phyloP scores from a whole-genome alignment of 2,888 invertebrate genomes.

The Baccha elongata region DNA sequence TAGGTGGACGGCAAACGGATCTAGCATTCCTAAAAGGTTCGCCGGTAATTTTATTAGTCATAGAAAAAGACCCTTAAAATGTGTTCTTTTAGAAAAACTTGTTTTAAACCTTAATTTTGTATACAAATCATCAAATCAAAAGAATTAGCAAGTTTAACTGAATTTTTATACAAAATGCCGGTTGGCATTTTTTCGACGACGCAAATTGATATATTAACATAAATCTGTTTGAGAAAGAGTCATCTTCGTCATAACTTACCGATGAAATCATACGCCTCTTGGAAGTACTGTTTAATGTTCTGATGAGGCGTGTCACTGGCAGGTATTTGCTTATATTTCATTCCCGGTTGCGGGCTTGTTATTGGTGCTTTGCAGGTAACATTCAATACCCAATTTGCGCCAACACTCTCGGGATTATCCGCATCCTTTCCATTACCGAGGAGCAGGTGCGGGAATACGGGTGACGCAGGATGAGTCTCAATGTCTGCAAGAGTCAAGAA shows the following conservation, averaged over 20 bases:
- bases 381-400: slow-evolving; percentile 90
- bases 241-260: slow-evolving; percentile 84
- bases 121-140: slow-evolving; percentile 4
- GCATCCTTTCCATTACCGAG: slow-evolving; percentile 93
- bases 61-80: slow-evolving; percentile 11
- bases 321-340: slow-evolving; percentile 90
- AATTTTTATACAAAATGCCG: slow-evolving; percentile 31
- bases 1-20: not conserved
- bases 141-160: slow-evolving; percentile 57
- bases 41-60: slow-evolving; percentile 11
- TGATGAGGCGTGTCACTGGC: slow-evolving; percentile 92
- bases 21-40: slow-evolving; percentile 1
- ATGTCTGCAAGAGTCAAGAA: slow-evolving; percentile 83
- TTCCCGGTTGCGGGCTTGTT: slow-evolving; percentile 85
- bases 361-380: slow-evolving; percentile 89
- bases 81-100: slow-evolving; percentile 6
- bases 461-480: slow-evolving; percentile 89
- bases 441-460: slow-evolving; percentile 91
- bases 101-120: slow-evolving; percentile 37
- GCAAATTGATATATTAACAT: slow-evolving; percentile 69
- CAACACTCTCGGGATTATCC: slow-evolving; percentile 87
- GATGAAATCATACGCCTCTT: slow-evolving; percentile 93
- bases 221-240: slow-evolving; percentile 32
- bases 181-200: slow-evolving; percentile 43
- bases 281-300: slow-evolving; percentile 94